These are phyloP conservation scores for Fulmarus glacialis DNA, from an alignment of 2,113 vertebrate species.

Conservation along the genomic window DNA sequence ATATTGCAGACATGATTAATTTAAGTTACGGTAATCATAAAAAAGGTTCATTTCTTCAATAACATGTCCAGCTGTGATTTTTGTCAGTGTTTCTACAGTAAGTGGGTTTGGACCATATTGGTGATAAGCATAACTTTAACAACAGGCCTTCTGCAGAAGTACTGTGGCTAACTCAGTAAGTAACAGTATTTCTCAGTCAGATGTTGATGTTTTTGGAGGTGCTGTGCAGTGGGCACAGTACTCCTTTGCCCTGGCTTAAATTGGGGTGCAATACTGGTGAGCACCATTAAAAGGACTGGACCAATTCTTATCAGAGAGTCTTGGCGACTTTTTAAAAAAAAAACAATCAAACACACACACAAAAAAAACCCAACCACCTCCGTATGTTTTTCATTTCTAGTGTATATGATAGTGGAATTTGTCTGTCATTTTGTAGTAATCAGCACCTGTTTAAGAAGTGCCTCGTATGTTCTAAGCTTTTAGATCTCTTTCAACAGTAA, in stretches of 20 bases:
- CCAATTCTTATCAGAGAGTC: neutral
- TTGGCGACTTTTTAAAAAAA: neutral
- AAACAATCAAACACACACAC: neutral
- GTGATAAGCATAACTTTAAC: neutral
- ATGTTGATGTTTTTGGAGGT: neutral
- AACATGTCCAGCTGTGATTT: neutral
- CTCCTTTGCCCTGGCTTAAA: neutral
- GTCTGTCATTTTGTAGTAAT: neutral
- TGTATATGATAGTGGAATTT: neutral
- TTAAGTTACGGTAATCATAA: neutral
- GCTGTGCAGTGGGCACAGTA: neutral
- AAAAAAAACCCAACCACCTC: neutral
- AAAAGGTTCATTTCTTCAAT: neutral
- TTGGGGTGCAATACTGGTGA: neutral
- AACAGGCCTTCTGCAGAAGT: neutral
- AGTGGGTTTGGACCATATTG: neutral
- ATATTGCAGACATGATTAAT: neutral
- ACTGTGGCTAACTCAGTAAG: neutral
- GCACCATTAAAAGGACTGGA: neutral
- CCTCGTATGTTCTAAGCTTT: neutral
- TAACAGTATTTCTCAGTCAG: neutral
- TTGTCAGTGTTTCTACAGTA: neutral
- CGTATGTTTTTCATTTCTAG: neutral
- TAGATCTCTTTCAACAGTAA: neutral
- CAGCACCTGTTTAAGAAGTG: neutral